phyloP scores from a whole-genome alignment of 2,888 invertebrate species.

The Dryobotodes eremita region DNA sequence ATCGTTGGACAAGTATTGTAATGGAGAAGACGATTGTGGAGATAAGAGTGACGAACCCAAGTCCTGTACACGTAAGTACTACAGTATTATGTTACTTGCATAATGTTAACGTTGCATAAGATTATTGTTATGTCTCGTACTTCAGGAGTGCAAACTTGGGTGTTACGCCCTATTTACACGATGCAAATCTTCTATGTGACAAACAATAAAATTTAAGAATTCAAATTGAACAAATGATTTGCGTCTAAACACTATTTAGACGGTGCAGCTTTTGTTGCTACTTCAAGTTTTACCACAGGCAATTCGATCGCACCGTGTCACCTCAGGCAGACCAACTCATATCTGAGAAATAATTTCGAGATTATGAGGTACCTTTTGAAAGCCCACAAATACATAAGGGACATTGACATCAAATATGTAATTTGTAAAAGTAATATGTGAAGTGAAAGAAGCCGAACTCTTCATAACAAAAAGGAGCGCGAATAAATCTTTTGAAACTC shows the following conservation, averaged over 20 bases:
- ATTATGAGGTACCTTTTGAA: conserved; percentile 13
- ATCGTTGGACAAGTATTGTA: conserved; percentile 94
- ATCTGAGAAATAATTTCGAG: conserved; percentile 8
- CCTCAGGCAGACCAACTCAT: not conserved
- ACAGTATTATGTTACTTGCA: conserved; percentile 70
- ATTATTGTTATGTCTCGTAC: conserved; percentile 6
- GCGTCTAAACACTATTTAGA: not conserved
- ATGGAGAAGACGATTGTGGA: conserved; percentile 94
- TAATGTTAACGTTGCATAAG: not conserved
- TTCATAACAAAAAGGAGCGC: conserved; percentile 57
- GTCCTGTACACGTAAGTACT: conserved; percentile 93
- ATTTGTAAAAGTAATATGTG: conserved; percentile 59
- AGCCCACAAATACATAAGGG: not conserved
- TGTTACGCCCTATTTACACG: not conserved
- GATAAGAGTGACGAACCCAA: conserved; percentile 95
- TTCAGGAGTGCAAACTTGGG: conserved; percentile 6
- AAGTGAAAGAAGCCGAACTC: conserved; percentile 52
- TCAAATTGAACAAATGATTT: not conserved
- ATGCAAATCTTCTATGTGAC: not conserved
- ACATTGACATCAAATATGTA: conserved; percentile 32
- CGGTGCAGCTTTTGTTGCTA: not conserved
- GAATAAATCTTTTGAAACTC: conserved; percentile 67
- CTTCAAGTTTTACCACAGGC: not conserved
- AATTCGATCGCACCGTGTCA: not conserved
- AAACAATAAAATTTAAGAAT: not conserved